These are phyloP conservation scores for Oreochromis grahami DNA, from an alignment of 2,797 vertebrate species.

Conservation along the genomic window DNA sequence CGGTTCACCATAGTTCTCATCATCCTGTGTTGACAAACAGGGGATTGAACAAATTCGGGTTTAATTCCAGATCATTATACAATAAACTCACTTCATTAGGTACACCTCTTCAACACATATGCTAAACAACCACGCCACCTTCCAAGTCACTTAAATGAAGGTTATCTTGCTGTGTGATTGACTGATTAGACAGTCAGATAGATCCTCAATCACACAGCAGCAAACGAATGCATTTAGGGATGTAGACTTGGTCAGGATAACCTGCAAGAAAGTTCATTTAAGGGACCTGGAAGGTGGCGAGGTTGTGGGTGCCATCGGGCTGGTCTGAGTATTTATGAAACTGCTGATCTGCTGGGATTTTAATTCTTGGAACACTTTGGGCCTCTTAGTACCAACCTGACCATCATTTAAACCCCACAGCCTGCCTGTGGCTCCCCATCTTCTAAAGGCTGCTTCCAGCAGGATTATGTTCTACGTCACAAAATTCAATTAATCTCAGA, in stretches of 20 bases:
- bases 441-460: neutral
- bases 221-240: rapidly evolving
- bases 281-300: rapidly evolving
- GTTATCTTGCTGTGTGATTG: rapidly evolving
- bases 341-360: neutral
- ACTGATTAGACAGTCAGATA: neutral
- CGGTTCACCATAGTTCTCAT: constrained; percentile 4
- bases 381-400: neutral
- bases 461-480: neutral
- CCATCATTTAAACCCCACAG: neutral
- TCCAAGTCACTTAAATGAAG: neutral
- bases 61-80: neutral
- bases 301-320: neutral
- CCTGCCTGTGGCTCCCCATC: neutral
- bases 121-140: neutral
- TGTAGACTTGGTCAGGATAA: neutral
- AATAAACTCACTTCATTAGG: neutral
- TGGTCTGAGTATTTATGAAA: neutral
- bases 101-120: neutral
- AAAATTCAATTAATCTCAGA: neutral
- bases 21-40: neutral
- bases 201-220: neutral
- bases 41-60: neutral
- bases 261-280: neutral
- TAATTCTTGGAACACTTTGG: neutral